Percentiles rank a stretch among this genome's conserved stretches.
Conservation (phyloP, 2,113 vertebrate species). For the Passer montanus region DNA sequence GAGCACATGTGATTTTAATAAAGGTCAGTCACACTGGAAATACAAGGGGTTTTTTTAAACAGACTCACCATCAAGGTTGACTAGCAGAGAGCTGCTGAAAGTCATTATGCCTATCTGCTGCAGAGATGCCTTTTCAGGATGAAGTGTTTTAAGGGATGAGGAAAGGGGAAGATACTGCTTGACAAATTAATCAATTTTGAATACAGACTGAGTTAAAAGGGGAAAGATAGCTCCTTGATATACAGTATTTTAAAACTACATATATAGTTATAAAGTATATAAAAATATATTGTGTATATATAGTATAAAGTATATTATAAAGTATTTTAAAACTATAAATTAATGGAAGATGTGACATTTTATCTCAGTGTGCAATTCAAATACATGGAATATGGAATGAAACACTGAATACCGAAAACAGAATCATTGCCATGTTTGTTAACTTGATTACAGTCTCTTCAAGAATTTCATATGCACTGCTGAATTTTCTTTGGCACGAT, state of each 20-base stretch:
- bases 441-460: neutral
- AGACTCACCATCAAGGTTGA: neutral
- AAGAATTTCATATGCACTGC: neutral
- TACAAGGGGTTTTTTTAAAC: neutral
- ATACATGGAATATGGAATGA: neutral
- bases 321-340: neutral
- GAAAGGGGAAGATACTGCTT: neutral
- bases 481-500: neutral
- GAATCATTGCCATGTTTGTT: neutral
- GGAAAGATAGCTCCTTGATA: neutral
- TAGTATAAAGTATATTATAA: neutral
- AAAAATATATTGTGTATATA: neutral
- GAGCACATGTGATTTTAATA: neutral
- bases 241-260: neutral
- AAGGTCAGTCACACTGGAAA: neutral
- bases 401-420: neutral
- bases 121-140: neutral
- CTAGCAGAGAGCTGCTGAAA: neutral
- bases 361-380: neutral
- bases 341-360: neutral
- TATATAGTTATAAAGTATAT: neutral
- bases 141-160: neutral
- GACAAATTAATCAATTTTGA: neutral
- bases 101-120: neutral
- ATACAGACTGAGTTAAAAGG: neutral